These are phyloP conservation scores for Drosophila suboccidentalis DNA, from an alignment of 2,888 invertebrate species.

Conservation along the genomic window DNA sequence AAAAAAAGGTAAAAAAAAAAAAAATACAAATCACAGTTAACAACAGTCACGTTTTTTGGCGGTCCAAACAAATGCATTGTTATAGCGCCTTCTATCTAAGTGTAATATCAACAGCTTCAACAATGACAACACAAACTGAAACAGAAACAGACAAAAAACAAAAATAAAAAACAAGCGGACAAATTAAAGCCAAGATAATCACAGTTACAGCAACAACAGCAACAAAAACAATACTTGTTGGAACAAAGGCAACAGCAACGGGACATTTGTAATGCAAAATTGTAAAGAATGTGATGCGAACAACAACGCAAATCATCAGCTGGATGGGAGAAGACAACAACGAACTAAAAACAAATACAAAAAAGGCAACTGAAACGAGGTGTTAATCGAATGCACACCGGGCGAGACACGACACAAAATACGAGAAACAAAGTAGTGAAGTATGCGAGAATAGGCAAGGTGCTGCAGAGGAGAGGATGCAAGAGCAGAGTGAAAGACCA, in stretches of 20 bases:
- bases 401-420: constrained; percentile 35
- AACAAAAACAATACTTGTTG: constrained; percentile 1
- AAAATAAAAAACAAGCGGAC: constrained; percentile 26
- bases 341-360: constrained; percentile 19
- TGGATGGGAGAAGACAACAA: constrained; percentile 22
- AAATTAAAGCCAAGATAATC: constrained; percentile 81
- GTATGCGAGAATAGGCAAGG: neutral
- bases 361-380: constrained; percentile 46
- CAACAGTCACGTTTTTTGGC: constrained; percentile 75
- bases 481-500: constrained; percentile 3
- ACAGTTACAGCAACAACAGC: constrained; percentile 25
- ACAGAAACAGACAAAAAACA: constrained; percentile 2
- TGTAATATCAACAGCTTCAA: constrained; percentile 72
- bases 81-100: constrained; percentile 65
- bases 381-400: constrained; percentile 76
- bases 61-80: constrained; percentile 69
- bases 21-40: constrained; percentile 55
- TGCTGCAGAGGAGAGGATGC: neutral
- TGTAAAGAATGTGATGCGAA: constrained; percentile 35
- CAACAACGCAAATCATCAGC: constrained; percentile 49
- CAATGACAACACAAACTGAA: constrained; percentile 39
- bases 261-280: constrained; percentile 72
- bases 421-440: constrained; percentile 23
- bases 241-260: constrained; percentile 40
- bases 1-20: constrained; percentile 8